Evolutionary conservation across 2,113 vertebrate genomes (phyloP).

Genomic region (Pungitius pungitius): DNA sequence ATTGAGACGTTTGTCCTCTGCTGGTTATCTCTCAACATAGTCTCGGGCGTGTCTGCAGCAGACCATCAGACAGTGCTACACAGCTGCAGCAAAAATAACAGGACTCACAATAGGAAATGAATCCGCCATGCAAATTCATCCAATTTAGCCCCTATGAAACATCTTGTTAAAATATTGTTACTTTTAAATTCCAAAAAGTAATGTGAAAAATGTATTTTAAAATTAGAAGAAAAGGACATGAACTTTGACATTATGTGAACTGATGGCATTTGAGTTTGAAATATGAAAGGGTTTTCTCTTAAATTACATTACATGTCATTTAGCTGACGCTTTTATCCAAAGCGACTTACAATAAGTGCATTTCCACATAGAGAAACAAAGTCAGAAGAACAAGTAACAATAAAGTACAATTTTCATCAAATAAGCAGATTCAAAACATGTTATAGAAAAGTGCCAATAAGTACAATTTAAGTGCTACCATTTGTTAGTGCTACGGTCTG

Average conservation of each 20-base stretch:
- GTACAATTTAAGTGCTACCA: too few species aligned
- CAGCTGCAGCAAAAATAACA: neutral
- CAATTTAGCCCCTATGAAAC: neutral
- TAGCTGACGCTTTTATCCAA: too few species aligned
- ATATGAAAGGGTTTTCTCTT: neutral
- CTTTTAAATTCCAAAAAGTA: neutral
- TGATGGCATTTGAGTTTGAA: neutral
- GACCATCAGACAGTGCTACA: neutral
- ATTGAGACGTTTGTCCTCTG: conserved; percentile 15
- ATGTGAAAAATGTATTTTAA: neutral
- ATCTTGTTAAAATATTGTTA: neutral
- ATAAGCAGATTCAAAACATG: too few species aligned
- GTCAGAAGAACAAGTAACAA: too few species aligned
- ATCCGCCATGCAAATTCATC: neutral
- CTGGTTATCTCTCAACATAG: neutral
- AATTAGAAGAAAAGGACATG: neutral
- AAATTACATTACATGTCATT: too few species aligned
- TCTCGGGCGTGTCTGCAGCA: neutral
- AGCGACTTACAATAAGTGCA: too few species aligned
- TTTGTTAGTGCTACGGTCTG: too few species aligned
- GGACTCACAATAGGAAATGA: neutral
- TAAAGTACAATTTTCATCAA: too few species aligned
- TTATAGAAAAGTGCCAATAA: too few species aligned
- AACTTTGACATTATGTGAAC: conserved; percentile 5
- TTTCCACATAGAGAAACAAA: too few species aligned